These are phyloP conservation scores for Sialia sialis DNA, from an alignment of 2,113 vertebrate species.

Conservation along the genomic window DNA sequence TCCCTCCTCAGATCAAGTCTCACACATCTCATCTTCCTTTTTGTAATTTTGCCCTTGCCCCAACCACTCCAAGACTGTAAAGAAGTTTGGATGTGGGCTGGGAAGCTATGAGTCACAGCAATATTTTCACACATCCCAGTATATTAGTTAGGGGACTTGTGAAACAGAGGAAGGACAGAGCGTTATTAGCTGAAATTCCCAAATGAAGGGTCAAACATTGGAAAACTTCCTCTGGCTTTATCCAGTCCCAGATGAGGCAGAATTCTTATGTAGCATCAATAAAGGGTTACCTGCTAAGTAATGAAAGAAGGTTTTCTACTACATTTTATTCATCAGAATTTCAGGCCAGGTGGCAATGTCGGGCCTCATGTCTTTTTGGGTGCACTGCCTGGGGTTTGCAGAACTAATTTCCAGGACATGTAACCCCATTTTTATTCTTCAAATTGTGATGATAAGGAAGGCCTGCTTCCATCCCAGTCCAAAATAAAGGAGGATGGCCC, in stretches of 20 bases:
- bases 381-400: background rate
- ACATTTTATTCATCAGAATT: background rate
- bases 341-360: background rate
- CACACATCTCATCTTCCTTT: background rate
- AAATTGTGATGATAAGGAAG: background rate
- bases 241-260: background rate
- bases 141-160: conserved; percentile 42
- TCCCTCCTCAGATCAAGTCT: background rate
- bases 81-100: background rate
- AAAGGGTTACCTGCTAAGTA: background rate
- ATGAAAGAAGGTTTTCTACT: background rate
- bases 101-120: background rate
- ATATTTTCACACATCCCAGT: background rate
- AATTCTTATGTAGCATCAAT: background rate
- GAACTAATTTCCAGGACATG: background rate
- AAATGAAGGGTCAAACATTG: conserved; percentile 1
- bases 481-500: background rate
- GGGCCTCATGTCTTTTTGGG: background rate
- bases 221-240: background rate
- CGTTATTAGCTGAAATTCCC: conserved; percentile 53
- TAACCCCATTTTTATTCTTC: background rate
- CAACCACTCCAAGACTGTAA: background rate
- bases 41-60: background rate
- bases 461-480: background rate
- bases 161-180: conserved; percentile 30